Conservation (phyloP, 2,888 invertebrate genomes). For the Trissoscelio sp. region DNA sequence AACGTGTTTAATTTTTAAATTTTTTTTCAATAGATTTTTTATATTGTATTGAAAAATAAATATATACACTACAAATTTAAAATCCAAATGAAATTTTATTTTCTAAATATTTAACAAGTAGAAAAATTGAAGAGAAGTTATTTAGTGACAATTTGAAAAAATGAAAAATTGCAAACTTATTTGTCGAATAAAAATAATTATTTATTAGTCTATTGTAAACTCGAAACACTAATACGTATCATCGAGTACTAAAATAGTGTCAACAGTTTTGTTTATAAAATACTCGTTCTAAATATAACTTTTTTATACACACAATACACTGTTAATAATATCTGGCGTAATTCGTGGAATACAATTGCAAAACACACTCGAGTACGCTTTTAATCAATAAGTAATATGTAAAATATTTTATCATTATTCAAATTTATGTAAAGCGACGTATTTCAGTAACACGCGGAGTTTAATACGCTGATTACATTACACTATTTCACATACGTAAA, state of each 20-base stretch:
- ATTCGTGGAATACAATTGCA: constrained; percentile 39
- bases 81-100: too few species aligned
- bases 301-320: constrained; percentile 20
- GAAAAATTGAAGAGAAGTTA: too few species aligned
- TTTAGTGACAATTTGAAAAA: too few species aligned
- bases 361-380: constrained; percentile 19
- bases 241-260: constrained; percentile 30
- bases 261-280: constrained; percentile 49
- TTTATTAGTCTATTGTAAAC: neutral
- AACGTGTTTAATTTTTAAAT: too few species aligned
- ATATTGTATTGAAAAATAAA: too few species aligned
- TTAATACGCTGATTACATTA: constrained; percentile 44
- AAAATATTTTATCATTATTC: constrained; percentile 49
- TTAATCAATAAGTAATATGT: constrained; percentile 52
- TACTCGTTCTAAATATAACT: constrained; percentile 31
- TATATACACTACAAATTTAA: too few species aligned
- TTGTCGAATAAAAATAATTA: too few species aligned
- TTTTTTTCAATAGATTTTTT: too few species aligned
- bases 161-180: too few species aligned
- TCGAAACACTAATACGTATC: constrained; percentile 5
- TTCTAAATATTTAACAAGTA: too few species aligned
- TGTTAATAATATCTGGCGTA: constrained; percentile 45
- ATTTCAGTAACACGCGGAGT: constrained; percentile 42
- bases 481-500: constrained; percentile 25
- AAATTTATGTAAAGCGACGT: constrained; percentile 51